Base-by-base conservation (phyloP, 2,113 vertebrate genomes). In the Ia io region DNA sequence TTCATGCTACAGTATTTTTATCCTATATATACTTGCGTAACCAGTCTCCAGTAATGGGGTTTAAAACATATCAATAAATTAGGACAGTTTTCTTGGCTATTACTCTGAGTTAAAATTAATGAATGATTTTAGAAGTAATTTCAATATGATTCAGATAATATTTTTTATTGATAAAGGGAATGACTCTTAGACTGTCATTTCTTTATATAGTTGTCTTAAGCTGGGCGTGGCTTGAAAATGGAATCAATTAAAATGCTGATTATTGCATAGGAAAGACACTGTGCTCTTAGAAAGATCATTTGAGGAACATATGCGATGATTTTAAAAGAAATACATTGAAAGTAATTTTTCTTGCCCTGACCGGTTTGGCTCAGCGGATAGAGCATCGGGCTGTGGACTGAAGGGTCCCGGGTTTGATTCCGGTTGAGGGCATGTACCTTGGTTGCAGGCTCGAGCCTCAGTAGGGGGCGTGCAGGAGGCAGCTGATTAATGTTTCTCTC, bases 321-420 rank as follows among this genome's bases (percentile, higher is more conserved):
- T 89, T 95, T 87, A 63, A 79, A 69, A 90, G 14, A 79, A 78
- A 49, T 44, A 63, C 47, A 37, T 67, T 96, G 42, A 79, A 42
- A 79, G 5, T 56, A 14, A 69, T 65, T 92, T 89, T 56, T 56
- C 20, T 56, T 56, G 6, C 53, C 53, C 53, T 56, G 18, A 56
- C 53, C 6, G 2, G 20, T 56, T 56, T 56, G 53, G 20, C 53
- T 56, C 20, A 22, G 53, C 8, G 17, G 20, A 22, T 56, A 56
- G 53, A 56, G 7, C 53, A 22, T 56, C 20, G 0, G 18, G 53
- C 53, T 22, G 7, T 56, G 53, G 53, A 56, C 53, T 56, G 53
- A 56, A 56, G 4, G 53, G 53, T 22, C 53, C 53, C 6, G 20
- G 53, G 53, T 56, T 22, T 6, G 2, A 22, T 22, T 56, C 53